A percentile compares a stretch with the other conserved stretches of the same genome.
Conservation (phyloP, 2,797 vertebrate species). For the Darevskia nairensis region DNA sequence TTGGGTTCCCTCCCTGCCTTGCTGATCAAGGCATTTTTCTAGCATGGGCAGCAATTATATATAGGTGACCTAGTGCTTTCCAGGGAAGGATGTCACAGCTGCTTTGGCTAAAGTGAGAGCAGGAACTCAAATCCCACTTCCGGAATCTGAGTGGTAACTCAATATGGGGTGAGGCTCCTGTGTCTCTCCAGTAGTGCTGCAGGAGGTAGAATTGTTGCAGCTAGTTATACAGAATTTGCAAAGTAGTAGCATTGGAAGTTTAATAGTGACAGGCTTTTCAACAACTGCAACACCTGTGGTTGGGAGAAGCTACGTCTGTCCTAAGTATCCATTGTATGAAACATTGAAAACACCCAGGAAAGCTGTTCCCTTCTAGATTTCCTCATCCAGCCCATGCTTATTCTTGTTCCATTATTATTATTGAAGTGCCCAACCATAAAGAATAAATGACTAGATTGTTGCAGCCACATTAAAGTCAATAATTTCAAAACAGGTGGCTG, state of each 20-base stretch:
- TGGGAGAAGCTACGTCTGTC: neutral
- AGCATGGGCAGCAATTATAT: neutral
- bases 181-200: neutral
- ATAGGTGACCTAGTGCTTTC: constrained; percentile 4
- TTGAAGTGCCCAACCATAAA: neutral
- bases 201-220: neutral
- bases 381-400: neutral
- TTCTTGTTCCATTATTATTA: neutral
- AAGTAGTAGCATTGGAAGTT: too few relatives aligned
- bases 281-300: neutral
- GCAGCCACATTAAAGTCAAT: neutral
- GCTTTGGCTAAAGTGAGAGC: neutral
- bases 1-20: neutral
- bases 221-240: too few relatives aligned
- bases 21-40: constrained; percentile 19
- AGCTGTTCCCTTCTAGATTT: neutral
- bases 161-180: too few relatives aligned
- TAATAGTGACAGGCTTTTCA: neutral
- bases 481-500: neutral
- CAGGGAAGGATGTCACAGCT: neutral
- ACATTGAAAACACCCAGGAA: neutral
- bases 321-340: neutral
- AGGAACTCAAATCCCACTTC: neutral
- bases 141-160: neutral
- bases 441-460: neutral